A percentile compares a stretch with the other conserved stretches of the same genome.
phyloP scores from a whole-genome alignment of 2,888 invertebrate species.

The Argyresthia goedartella region DNA sequence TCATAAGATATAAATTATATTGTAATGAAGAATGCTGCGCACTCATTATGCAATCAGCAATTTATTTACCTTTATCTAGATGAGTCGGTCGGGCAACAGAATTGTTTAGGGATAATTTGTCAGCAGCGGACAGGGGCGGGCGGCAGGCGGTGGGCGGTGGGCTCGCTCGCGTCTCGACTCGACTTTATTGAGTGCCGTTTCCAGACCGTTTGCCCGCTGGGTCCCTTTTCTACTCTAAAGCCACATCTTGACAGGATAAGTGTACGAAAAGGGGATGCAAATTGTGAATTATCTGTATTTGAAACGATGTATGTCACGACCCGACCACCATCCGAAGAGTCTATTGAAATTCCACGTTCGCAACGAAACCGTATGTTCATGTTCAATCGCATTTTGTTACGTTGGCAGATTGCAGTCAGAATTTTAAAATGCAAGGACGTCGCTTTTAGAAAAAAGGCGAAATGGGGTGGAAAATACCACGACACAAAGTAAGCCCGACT shows the following conservation, averaged over 20 bases:
- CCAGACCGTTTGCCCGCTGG: conserved; percentile 6
- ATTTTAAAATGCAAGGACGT: not conserved
- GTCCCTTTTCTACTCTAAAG: conserved; percentile 3
- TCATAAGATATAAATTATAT: not conserved
- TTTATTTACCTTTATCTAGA: conserved; percentile 1
- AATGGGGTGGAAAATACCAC: conserved; percentile 30
- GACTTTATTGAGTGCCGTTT: conserved; percentile 11
- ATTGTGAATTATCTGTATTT: not conserved
- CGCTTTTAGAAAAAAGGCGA: conserved; percentile 19
- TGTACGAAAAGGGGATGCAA: conserved; percentile 2
- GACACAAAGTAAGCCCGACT: conserved; percentile 41
- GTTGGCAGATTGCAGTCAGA: conserved; percentile 1
- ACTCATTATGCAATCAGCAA: not conserved
- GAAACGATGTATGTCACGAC: not conserved
- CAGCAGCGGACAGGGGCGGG: conserved; percentile 1
- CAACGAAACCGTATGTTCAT: not conserved
- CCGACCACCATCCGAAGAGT: no score
- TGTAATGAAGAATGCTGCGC: not conserved
- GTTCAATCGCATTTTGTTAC: not conserved
- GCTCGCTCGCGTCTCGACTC: conserved; percentile 11
- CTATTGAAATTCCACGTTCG: no score
- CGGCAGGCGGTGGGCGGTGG: conserved; percentile 8
- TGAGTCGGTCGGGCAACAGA: not conserved
- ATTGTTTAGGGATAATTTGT: conserved; percentile 1
- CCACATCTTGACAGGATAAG: conserved; percentile 4